Percentiles rank a stretch among this genome's conserved stretches.
phyloP scores from a whole-genome alignment of 2,888 invertebrate genomes.

The Caenorhabditis panamensis region DNA sequence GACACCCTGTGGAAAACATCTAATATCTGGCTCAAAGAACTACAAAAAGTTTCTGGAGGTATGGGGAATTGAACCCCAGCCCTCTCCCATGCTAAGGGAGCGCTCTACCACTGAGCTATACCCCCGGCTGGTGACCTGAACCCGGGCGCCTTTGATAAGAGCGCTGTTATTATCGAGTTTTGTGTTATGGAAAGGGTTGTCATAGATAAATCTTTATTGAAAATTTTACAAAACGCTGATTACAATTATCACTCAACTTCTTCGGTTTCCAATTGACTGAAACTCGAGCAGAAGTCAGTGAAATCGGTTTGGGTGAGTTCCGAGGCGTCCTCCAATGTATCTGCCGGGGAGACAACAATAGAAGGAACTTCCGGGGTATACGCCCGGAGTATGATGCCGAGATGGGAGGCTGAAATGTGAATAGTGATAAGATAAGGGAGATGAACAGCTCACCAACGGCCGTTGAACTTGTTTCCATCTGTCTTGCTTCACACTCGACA shows the following conservation, averaged over 20 bases:
- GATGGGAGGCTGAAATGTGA: not conserved
- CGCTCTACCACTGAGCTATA: slow-evolving; percentile 79
- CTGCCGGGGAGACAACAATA: not conserved
- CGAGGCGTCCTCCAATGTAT: not conserved
- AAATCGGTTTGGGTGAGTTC: not conserved
- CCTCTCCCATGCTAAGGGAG: slow-evolving; percentile 78
- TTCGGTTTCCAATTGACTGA: not conserved
- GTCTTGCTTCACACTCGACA: not conserved
- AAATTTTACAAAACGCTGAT: not conserved
- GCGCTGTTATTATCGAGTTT: not conserved
- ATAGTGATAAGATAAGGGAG: not conserved
- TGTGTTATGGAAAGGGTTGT: no score
- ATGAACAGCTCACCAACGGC: not conserved
- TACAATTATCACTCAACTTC: not conserved
- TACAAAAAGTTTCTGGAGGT: slow-evolving; percentile 67
- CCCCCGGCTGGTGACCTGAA: slow-evolving; percentile 51
- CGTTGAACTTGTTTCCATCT: not conserved
- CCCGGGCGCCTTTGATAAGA: not conserved
- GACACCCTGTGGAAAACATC: no score
- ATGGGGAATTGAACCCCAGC: slow-evolving; percentile 76
- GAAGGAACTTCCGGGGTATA: no score
- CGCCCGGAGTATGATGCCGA: not conserved
- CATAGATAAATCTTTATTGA: not conserved
- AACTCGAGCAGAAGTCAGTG: not conserved
- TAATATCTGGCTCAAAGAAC: no score